Base-by-base conservation (phyloP, 2,113 vertebrate genomes). In the Tricholaema leucomelas region DNA sequence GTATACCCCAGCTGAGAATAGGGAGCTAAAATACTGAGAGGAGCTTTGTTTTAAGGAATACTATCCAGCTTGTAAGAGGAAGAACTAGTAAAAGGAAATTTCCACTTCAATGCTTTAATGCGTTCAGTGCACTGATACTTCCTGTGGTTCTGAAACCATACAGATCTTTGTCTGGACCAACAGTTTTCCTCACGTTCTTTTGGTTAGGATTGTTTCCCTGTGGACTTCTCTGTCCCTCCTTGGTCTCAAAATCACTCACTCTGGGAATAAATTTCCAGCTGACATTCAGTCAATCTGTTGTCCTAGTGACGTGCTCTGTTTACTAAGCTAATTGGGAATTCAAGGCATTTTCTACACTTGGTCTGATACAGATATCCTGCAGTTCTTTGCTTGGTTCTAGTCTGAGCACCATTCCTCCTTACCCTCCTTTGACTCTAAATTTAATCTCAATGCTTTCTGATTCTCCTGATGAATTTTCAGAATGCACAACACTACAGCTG, bases 181-280 rank as follows among this genome's bases (percentile, higher is more conserved):
- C 8, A 24, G 13, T 60, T 77, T 92, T 72, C 50, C 28, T 92
- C n/a, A 19, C 31, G 5, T 55, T n/a, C n/a, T 70, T 59, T 48
- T 50, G 15, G 19, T 67, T 70, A 54, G 10, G 4, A 33, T 7
- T 58, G 16, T 91, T 90, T 93, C 85, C 10, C 36, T 77, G 11
- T 25, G 75, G 76, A 46, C 23, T 73, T 88, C 31, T 88, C 81
- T 85, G 20, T 66, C 40, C 36, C 38, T 92, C 13, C 65, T 66
- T 81, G 70, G 27, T 84, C 83, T 81, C 46, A 84, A 81, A 88
- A 77, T 92, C 69, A 46, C 65, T 83, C 69, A n/a, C 77, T 71
- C 1, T 64, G 58, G 64, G 73, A 86, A 88, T 86, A 71, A 65
- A 90, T 84, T 94, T 84, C n/a, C 61, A 72, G 54, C 58, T 84